Percentiles rank a stretch among this genome's conserved stretches.
phyloP scores from a whole-genome alignment of 53 echinoderm and acorn worm genomes.

The Echinometra lucunter region DNA sequence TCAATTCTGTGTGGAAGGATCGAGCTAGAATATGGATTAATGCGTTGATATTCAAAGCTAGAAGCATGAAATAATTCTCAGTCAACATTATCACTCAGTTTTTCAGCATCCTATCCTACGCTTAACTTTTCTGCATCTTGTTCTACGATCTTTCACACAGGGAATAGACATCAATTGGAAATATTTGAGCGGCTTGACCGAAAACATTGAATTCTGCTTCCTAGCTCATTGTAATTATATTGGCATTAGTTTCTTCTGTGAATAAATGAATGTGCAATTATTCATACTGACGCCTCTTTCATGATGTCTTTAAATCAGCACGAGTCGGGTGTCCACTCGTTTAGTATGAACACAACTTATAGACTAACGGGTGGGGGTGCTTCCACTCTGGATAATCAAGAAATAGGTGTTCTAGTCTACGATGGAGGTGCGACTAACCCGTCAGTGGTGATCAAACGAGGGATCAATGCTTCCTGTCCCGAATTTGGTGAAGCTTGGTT shows the following conservation, averaged over 20 bases:
- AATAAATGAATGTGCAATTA: neutral
- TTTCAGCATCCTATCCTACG: neutral
- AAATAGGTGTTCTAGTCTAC: slow-evolving; percentile 12
- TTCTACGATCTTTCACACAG: neutral
- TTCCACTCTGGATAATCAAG: neutral
- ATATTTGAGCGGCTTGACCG: neutral
- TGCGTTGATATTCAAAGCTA: neutral
- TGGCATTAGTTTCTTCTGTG: neutral
- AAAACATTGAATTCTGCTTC: neutral
- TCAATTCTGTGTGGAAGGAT: neutral
- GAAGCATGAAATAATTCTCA: neutral
- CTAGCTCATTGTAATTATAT: neutral
- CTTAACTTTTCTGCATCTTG: neutral
- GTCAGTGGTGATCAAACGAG: neutral
- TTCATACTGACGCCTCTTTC: neutral
- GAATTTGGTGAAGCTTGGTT: slow-evolving; percentile 39
- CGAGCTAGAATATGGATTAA: neutral
- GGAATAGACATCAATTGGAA: neutral
- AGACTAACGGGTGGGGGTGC: neutral
- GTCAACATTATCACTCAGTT: neutral
- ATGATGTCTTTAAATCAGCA: slow-evolving; percentile 19
- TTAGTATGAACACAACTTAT: slow-evolving; percentile 52
- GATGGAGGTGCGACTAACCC: neutral
- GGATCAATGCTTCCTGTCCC: slow-evolving; percentile 50
- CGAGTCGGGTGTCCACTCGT: neutral